Evolutionary conservation across 2,113 vertebrate species (phyloP).

Genomic region (Mirza zaza): DNA sequence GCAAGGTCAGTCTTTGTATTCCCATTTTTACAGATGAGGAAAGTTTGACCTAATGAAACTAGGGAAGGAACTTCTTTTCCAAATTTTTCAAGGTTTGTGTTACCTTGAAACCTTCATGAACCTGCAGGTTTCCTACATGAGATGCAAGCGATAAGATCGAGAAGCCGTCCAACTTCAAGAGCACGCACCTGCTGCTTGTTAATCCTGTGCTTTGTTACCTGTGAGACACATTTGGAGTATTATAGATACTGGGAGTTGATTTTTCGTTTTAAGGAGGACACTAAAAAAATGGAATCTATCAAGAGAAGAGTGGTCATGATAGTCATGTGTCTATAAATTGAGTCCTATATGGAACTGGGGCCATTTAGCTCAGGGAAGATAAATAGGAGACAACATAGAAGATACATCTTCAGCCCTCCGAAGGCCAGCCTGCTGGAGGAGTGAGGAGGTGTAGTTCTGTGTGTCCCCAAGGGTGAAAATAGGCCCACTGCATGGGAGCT

Average conservation of each 20-base stretch:
- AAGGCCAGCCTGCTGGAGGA: background rate
- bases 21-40: background rate
- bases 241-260: background rate
- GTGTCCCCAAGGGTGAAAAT: background rate
- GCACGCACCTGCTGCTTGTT: background rate
- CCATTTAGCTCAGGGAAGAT: background rate
- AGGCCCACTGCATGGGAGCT: background rate
- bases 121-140: background rate
- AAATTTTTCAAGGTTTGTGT: background rate
- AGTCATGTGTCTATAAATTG: background rate
- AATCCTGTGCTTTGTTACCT: background rate
- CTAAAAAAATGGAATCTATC: background rate
- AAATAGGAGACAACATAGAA: background rate
- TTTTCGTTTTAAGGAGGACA: conserved; percentile 9
- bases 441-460: background rate
- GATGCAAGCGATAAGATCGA: background rate
- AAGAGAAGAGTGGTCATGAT: background rate
- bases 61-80: background rate
- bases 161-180: background rate
- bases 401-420: background rate
- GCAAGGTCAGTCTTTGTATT: background rate
- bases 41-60: background rate
- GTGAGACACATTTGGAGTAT: background rate
- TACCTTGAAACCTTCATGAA: background rate
- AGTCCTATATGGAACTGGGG: background rate